Evolutionary conservation across 2,888 invertebrate genomes (phyloP).

Genomic region (Trichopoda pennipes): DNA sequence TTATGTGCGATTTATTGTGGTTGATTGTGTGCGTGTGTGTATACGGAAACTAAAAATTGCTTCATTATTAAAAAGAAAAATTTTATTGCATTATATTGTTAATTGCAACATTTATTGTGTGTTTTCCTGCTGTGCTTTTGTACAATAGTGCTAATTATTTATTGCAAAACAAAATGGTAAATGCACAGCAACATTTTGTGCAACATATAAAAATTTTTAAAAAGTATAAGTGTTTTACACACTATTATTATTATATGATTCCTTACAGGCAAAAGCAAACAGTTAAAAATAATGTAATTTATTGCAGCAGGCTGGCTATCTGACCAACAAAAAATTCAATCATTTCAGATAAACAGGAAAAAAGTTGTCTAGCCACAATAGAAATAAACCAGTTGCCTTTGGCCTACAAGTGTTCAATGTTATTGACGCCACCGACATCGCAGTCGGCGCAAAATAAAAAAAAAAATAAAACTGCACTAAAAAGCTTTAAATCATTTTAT

Average conservation of each 20-base stretch:
- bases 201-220: slow-evolving; percentile 3
- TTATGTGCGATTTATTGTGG: background rate
- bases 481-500: slow-evolving; percentile 44
- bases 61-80: slow-evolving; percentile 17
- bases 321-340: slow-evolving; percentile 13
- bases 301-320: background rate
- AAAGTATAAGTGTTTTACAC: slow-evolving; percentile 18
- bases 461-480: slow-evolving; percentile 20
- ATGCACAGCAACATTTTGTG: slow-evolving; percentile 13
- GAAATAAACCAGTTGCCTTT: slow-evolving; percentile 67
- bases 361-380: slow-evolving; percentile 52
- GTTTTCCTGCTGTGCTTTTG: slow-evolving; percentile 5
- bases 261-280: slow-evolving; percentile 1
- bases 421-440: slow-evolving; percentile 50
- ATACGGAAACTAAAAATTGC: slow-evolving; percentile 48
- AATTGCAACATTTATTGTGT: slow-evolving; percentile 48
- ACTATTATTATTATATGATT: background rate
- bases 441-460: slow-evolving; percentile 6
- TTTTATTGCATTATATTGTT: slow-evolving; percentile 52
- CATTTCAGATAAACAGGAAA: slow-evolving; percentile 23
- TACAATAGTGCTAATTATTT: slow-evolving; percentile 49
- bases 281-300: background rate
- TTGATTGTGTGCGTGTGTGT: background rate
- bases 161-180: slow-evolving; percentile 33
- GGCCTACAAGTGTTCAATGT: slow-evolving; percentile 64